Evolutionary conservation across 2,113 vertebrate genomes (phyloP), one percentile per base, ranked within the genome.

Genomic region (Climacteris rufus): DNA sequence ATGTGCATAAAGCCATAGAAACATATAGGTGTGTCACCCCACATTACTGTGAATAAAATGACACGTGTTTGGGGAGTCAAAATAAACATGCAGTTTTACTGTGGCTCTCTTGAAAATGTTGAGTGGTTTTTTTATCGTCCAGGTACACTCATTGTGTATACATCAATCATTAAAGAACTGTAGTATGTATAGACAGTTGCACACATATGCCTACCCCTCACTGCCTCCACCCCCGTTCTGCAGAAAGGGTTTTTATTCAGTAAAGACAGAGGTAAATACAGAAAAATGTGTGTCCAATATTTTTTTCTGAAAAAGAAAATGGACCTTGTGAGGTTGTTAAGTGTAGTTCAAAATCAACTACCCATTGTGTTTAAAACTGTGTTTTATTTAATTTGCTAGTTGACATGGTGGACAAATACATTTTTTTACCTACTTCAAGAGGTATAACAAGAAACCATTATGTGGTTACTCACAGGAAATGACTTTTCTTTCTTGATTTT

Each of bases 311-410:
- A 87, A 94, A 96, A 33, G 4, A 53, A 69, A 49, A 31, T 65
- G 49, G 76, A 50, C 94, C 96, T 97, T 92, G 27, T 78, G 52
- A 97, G 60, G 17, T 90, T 87, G 24, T 92, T 53, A 92, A 63
- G 35, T 54, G 85, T 74, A 83, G 80, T 91, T 59, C 64, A 89
- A 96, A 95, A 94, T 90, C 40, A 93, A 57, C 11, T n/a, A 88
- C 30, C 25, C 20, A 42, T 45, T 30, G 13, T 53, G 20, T 76
- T 71, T 91, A 86, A 94, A 93, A 59, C 16, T 39, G 33, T 15
- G 6, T 63, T 96, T 94, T 57, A 81, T 94, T 84, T 80, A 65
- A 35, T 8, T 53, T 89, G 37, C 66, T 50, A 54, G 17, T 20
- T 82, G 18, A 52, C 19, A 1, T 39, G 56, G 28, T 89, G 72